Evolutionary conservation across 1,140 invertebrate genomes (phyloP).

Genomic region (Physella acuta): DNA sequence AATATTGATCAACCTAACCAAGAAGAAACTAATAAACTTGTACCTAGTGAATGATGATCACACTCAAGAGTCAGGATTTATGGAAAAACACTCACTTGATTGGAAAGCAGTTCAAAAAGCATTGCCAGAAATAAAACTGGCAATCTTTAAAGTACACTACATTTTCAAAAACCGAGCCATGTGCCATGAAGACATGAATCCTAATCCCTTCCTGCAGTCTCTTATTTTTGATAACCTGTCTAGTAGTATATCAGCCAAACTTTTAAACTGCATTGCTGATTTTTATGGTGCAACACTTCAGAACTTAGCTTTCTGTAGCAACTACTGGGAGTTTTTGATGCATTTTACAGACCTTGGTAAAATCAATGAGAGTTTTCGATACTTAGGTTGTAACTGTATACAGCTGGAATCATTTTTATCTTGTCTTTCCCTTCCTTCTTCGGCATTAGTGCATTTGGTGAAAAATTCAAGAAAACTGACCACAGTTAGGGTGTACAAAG

Average conservation of each 20-base stretch:
- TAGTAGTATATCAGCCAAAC: conserved; percentile 5
- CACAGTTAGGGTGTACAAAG: conserved; percentile 12
- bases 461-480: not conserved
- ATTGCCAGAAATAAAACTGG: not conserved
- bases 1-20: not conserved
- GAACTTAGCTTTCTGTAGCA: conserved; percentile 12
- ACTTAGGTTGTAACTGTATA: conserved; percentile 7
- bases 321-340: conserved; percentile 23
- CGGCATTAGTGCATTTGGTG: conserved; percentile 1
- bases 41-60: conserved; percentile 20
- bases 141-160: conserved; percentile 4
- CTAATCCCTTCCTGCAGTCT: conserved; percentile 11
- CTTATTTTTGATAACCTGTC: conserved; percentile 23
- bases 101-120: conserved; percentile 3
- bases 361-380: conserved; percentile 15
- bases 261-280: conserved; percentile 5
- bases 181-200: not conserved
- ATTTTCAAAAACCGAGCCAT: conserved; percentile 14
- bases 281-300: conserved; percentile 7
- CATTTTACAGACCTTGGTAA: conserved; percentile 16
- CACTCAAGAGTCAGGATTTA: conserved; percentile 3
- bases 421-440: conserved; percentile 11
- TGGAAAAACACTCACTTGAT: not conserved
- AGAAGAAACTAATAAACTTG: conserved; percentile 1
- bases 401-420: conserved; percentile 5